Percentiles rank a stretch among this genome's conserved stretches.
Conservation (phyloP, 1,140 invertebrate species). For the Dreissena polymorpha region DNA sequence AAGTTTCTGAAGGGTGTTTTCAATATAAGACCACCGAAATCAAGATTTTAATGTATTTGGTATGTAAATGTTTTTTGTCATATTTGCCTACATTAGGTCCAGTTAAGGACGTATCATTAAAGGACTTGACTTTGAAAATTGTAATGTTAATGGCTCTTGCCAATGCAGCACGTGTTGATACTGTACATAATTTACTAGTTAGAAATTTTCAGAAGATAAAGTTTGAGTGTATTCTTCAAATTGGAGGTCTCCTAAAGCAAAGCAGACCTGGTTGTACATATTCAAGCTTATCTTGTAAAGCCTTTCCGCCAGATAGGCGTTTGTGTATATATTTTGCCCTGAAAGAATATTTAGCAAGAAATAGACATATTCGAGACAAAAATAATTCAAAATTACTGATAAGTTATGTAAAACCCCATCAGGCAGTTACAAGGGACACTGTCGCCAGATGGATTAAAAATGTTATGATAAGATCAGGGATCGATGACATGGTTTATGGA, state of each 20-base stretch:
- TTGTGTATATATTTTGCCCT: slow-evolving; percentile 35
- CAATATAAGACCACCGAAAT: too few relatives aligned
- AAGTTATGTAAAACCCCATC: slow-evolving; percentile 15
- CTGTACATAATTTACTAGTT: not conserved
- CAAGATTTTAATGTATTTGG: slow-evolving; percentile 34
- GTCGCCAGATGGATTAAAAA: too few relatives aligned
- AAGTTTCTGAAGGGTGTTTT: too few relatives aligned
- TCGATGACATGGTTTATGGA: slow-evolving; percentile 6
- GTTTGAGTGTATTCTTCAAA: slow-evolving; percentile 6
- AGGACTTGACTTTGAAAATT: slow-evolving; percentile 40
- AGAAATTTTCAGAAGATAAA: slow-evolving; percentile 3
- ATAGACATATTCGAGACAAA: not conserved
- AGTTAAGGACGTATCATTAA: slow-evolving; percentile 7
- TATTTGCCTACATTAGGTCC: slow-evolving; percentile 31
- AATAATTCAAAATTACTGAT: slow-evolving; percentile 26
- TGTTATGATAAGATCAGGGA: slow-evolving; percentile 14
- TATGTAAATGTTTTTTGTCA: slow-evolving; percentile 34
- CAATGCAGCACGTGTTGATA: slow-evolving; percentile 5
- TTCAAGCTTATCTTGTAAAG: too few relatives aligned
- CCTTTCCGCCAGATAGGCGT: slow-evolving; percentile 41
- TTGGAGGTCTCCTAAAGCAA: slow-evolving; percentile 36
- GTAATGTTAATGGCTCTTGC: too few relatives aligned
- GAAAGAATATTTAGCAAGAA: slow-evolving; percentile 43
- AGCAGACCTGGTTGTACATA: slow-evolving; percentile 25
- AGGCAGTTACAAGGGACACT: slow-evolving; percentile 23